Evolutionary conservation across 1,140 invertebrate species (phyloP), one percentile per base, ranked within the genome.

Genomic region (Mizuhopecten yessoensis): DNA sequence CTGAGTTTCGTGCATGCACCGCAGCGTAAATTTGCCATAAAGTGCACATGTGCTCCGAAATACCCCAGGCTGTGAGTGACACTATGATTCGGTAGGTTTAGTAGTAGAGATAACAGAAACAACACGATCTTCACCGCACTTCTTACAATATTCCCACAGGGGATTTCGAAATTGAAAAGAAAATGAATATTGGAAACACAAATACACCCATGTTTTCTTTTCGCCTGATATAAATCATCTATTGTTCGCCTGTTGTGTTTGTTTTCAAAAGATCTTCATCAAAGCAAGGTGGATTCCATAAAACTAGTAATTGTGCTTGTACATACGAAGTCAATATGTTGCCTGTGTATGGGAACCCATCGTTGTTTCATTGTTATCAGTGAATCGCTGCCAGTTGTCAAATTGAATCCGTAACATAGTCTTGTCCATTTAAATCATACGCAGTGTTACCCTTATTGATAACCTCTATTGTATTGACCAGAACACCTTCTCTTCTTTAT

Each of bases 361-460:
- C 5, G 45, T 23, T 2, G 10, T 2, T 75, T 75, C 57, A 29
- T 75, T 75, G 57, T 75, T 75, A 75, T 75, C n/a, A 13, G 11
- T 75, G 57, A 75, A 75, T 75, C 57, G 57, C 57, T 75, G 5
- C 57, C 0, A 75, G 57, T 75, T 17, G 5, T 75, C 57, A 29
- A 75, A 75, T 75, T 75, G 57, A 75, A 75, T 75, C 57, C 23
- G 57, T 75, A 75, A 75, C 57, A 75, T 75, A 29, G 23, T 75
- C 57, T 75, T 75, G 57, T 75, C 57, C 57, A 75, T 75, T 75
- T 75, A 75, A 75, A 75, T 75, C 57, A 75, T 75, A 75, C 57
- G 57, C 23, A 75, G 57, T 5, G n/a, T 75, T 75, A 75, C n/a
- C 9, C n/a, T 75, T 29, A 75, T 75, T 75, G 57, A 75, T 29